These are phyloP conservation scores for Parapristionchus giblindavisi DNA, from an alignment of 2,888 invertebrate genomes.

Conservation along the genomic window DNA sequence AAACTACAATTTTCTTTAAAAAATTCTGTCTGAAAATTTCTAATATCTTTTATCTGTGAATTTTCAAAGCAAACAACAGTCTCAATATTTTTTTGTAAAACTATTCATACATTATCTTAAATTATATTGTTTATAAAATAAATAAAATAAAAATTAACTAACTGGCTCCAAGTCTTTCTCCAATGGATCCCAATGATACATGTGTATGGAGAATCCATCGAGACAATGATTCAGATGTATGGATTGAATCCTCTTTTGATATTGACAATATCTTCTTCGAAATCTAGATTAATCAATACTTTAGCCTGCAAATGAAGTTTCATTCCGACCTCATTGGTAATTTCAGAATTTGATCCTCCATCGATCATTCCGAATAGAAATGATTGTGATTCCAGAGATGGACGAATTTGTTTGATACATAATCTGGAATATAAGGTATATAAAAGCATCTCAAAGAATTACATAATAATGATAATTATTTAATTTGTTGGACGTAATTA, in stretches of 20 bases:
- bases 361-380: constrained; percentile 38
- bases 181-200: constrained; percentile 68
- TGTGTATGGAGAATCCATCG: constrained; percentile 70
- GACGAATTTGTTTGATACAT: constrained; percentile 35
- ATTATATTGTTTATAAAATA: background rate
- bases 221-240: constrained; percentile 1
- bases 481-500: no score
- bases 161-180: constrained; percentile 72
- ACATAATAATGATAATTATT: no score
- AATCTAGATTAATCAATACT: constrained; percentile 1
- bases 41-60: no score
- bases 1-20: no score
- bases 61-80: no score
- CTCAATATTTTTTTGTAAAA: no score
- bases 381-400: background rate
- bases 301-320: no score
- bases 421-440: constrained; percentile 5
- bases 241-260: background rate
- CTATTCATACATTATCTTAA: no score
- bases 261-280: background rate
- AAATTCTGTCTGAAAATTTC: no score
- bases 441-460: background rate
- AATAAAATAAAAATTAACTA: background rate
- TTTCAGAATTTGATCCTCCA: constrained; percentile 34
- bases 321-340: background rate